Conservation (phyloP, 2,888 invertebrate species). For the Agelastica alni region DNA sequence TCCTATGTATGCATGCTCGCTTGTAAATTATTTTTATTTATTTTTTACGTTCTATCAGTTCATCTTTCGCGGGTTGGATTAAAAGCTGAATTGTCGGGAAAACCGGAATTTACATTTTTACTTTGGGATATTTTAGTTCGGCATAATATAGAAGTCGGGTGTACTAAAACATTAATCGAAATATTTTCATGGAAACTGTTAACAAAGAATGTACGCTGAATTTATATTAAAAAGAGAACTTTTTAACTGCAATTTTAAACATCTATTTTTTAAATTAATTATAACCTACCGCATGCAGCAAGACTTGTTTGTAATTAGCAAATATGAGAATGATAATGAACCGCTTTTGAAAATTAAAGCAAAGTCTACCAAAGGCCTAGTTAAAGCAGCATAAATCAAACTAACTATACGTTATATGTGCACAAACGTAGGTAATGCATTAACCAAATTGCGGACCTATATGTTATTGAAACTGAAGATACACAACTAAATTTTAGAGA, state of each 20-base stretch:
- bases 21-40: slow-evolving; percentile 34
- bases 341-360: too few relatives aligned
- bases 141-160: too few relatives aligned
- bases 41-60: slow-evolving; percentile 27
- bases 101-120: slow-evolving; percentile 10
- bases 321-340: too few relatives aligned
- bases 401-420: not conserved
- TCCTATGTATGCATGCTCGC: slow-evolving; percentile 19
- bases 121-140: slow-evolving; percentile 4
- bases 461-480: not conserved
- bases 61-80: slow-evolving; percentile 9
- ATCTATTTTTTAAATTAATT: too few relatives aligned
- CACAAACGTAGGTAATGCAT: not conserved
- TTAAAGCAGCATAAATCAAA: not conserved
- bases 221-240: too few relatives aligned
- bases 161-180: not conserved
- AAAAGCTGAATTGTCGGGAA: slow-evolving; percentile 13
- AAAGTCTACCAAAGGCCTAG: too few relatives aligned
- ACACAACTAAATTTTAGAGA: not conserved
- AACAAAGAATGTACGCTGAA: too few relatives aligned
- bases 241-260: too few relatives aligned
- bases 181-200: not conserved
- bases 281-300: too few relatives aligned
- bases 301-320: too few relatives aligned
- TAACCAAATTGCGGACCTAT: not conserved